These are phyloP conservation scores for Notarius quadriscutis DNA, from an alignment of 2,113 vertebrate species.

Conservation along the genomic window DNA sequence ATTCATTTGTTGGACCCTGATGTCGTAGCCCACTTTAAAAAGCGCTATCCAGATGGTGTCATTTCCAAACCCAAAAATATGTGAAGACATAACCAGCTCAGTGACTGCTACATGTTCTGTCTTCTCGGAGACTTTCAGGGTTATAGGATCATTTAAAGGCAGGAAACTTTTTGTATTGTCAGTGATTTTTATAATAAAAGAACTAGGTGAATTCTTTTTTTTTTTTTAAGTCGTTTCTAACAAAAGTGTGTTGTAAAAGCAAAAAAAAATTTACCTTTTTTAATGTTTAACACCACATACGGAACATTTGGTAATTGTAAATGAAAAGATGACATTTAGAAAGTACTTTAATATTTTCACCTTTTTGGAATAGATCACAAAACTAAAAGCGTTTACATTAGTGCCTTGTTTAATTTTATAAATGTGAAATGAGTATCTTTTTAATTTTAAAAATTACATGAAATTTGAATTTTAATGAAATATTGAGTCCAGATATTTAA, in stretches of 20 bases:
- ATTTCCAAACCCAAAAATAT: slow-evolving; percentile 88
- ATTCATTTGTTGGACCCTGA: slow-evolving; percentile 91
- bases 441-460: not conserved
- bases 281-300: not conserved
- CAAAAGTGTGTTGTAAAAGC: not conserved
- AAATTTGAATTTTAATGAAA: not conserved
- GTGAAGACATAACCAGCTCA: slow-evolving; percentile 56
- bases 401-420: slow-evolving; percentile 1
- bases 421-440: not conserved
- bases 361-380: not conserved
- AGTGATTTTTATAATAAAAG: slow-evolving; percentile 39
- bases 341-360: not conserved
- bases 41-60: slow-evolving; percentile 86
- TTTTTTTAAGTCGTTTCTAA: not conserved
- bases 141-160: not conserved
- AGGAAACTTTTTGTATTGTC: slow-evolving; percentile 12
- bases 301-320: not conserved
- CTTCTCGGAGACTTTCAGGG: slow-evolving; percentile 14
- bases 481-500: not conserved
- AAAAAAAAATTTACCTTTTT: not conserved
- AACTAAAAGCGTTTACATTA: not conserved
- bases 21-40: slow-evolving; percentile 87
- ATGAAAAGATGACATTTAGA: not conserved
- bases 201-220: not conserved
- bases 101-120: not conserved